Evolutionary conservation across 2,797 vertebrate species (phyloP), one percentile per base, ranked within the genome.

Genomic region (Tympanoctomys barrerae): DNA sequence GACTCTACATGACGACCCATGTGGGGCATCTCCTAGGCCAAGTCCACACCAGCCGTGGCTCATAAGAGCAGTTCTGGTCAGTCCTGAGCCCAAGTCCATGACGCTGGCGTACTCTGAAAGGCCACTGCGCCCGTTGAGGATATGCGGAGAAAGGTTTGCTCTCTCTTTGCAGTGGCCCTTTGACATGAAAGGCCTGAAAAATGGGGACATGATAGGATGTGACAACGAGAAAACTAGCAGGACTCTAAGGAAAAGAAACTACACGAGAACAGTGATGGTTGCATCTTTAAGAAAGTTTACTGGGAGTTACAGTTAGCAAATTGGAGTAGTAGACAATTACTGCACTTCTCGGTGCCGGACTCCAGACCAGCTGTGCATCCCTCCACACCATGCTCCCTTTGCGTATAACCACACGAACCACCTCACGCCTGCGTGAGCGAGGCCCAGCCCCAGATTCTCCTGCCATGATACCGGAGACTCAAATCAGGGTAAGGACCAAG

Each of bases 291-390:
- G n/a, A 93, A 73, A 42, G 26, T 57, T 91, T 36, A 91, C 73
- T 83, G 71, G 83, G 89, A 92, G 59, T 2, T 46, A 18, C 85
- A 36, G 87, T 81, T 86, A 91, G 94, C 85, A 95, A 75, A 91
- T 95, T 70, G 93, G 39, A 87, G 19, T 52, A 89, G 62, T 68
- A 93, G 90, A 57, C 39, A 92, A 31, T 89, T 94, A 52, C 84
- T 33, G 57, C 26, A 87, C 42, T 93, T 93, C 95, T 91, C 26
- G 82, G 77, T 78, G 89, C 94, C 81, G 95, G 95, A 95, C 79
- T 84, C 61, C 82, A 33, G 21, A 75, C 83, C 81, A 89, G 84
- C 52, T 89, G 57, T 91, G n/a, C 14, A 77, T 80, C 79, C 82
- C 75, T 66, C 28, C 7, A 86, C 81, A 83, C 71, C 12, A 61